A percentile compares a stretch with the other conserved stretches of the same genome.
Evolutionary conservation across 2,888 invertebrate species (phyloP).

Genomic region (Idaea straminata): DNA sequence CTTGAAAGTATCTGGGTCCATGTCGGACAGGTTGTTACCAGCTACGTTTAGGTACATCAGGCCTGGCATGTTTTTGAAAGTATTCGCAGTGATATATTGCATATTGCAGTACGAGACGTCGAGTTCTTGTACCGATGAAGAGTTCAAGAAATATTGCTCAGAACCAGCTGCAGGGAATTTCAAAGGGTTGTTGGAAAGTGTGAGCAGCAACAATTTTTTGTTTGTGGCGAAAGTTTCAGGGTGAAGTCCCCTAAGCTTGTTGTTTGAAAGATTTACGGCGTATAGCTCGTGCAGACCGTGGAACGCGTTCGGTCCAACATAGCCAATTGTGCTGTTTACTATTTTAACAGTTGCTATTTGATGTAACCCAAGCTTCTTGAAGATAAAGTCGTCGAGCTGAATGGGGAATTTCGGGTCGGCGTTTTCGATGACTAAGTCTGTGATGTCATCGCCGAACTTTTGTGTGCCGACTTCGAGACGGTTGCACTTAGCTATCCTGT

Average conservation of each 20-base stretch:
- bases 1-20: constrained; percentile 82
- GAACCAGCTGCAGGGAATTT: constrained; percentile 65
- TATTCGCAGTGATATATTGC: constrained; percentile 81
- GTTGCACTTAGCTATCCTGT: constrained; percentile 83
- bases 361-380: constrained; percentile 82
- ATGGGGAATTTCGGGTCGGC: constrained; percentile 80
- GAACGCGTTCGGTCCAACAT: constrained; percentile 85
- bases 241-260: constrained; percentile 83
- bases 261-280: constrained; percentile 84
- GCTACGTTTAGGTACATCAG: constrained; percentile 85
- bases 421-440: constrained; percentile 83
- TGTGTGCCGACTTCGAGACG: constrained; percentile 84
- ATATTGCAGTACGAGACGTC: constrained; percentile 86
- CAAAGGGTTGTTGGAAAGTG: constrained; percentile 84
- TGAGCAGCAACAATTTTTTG: constrained; percentile 82
- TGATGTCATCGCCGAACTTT: constrained; percentile 83
- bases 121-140: constrained; percentile 84
- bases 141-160: constrained; percentile 77
- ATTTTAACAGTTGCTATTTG: constrained; percentile 84
- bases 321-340: constrained; percentile 83
- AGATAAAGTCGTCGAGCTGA: constrained; percentile 81
- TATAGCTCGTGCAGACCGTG: constrained; percentile 83
- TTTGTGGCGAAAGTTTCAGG: constrained; percentile 86
- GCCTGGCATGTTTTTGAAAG: constrained; percentile 83
- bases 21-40: constrained; percentile 82